Percentiles rank a stretch among this genome's conserved stretches.
Conservation (phyloP, 2,113 vertebrate genomes). For the Tor tambroides region DNA sequence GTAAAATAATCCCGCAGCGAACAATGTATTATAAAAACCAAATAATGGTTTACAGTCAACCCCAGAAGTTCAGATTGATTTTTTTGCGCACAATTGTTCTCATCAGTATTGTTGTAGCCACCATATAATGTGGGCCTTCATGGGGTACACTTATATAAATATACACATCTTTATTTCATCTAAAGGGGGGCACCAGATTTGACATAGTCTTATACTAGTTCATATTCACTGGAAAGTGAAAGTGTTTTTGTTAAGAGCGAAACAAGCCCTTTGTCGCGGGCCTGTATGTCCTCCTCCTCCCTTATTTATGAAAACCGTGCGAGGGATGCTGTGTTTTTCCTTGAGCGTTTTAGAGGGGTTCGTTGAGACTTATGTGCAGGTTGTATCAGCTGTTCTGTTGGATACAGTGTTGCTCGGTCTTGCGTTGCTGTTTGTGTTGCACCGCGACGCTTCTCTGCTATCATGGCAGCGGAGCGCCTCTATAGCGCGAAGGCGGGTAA, state of each 20-base stretch:
- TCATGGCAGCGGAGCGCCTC: slow-evolving; percentile 64
- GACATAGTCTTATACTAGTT: slow-evolving; percentile 21
- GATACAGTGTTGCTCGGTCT: slow-evolving; percentile 50
- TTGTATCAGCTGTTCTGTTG: slow-evolving; percentile 54
- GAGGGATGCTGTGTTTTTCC: background rate
- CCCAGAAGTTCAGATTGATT: background rate
- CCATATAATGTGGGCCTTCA: slow-evolving; percentile 50
- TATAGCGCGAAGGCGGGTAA: slow-evolving; percentile 31
- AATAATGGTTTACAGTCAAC: background rate
- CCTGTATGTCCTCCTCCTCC: background rate
- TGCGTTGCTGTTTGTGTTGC: slow-evolving; percentile 59
- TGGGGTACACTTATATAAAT: background rate
- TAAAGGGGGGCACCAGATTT: slow-evolving; percentile 11
- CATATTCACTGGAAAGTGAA: slow-evolving; percentile 10
- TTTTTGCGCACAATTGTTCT: background rate
- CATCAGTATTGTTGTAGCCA: background rate
- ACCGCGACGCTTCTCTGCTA: slow-evolving; percentile 66
- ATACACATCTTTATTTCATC: slow-evolving; percentile 4
- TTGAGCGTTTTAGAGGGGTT: background rate
- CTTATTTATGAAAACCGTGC: background rate
- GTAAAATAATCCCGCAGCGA: slow-evolving; percentile 25
- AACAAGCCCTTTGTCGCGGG: slow-evolving; percentile 24
- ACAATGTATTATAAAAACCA: background rate
- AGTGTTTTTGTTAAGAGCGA: background rate
- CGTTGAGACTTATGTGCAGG: slow-evolving; percentile 33